These are phyloP conservation scores for Aleiodes sp. DNA, from an alignment of 1,140 invertebrate genomes.

Conservation along the genomic window DNA sequence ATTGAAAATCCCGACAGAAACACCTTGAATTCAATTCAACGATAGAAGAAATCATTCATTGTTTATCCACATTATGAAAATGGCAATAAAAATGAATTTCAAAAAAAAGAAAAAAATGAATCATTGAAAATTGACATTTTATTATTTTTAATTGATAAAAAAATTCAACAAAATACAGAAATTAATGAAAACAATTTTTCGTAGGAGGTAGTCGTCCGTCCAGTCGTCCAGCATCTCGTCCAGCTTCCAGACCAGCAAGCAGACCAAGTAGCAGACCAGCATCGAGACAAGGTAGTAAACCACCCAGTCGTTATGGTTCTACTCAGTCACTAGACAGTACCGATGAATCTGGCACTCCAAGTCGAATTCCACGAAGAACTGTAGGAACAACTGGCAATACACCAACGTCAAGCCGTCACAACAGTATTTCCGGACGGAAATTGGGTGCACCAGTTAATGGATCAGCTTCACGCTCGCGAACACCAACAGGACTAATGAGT, in stretches of 20 bases:
- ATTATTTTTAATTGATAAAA: too few species aligned
- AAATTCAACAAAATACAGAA: constrained; percentile 14
- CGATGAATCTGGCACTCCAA: constrained; percentile 70
- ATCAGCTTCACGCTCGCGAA: constrained; percentile 74
- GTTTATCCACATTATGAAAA: too few species aligned
- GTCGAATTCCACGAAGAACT: constrained; percentile 76
- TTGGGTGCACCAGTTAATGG: constrained; percentile 57
- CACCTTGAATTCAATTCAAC: too few species aligned
- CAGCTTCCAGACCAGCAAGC: constrained; percentile 72
- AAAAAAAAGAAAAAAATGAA: not conserved
- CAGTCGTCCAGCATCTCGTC: constrained; percentile 74
- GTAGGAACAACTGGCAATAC: constrained; percentile 66
- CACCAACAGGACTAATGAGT: constrained; percentile 77
- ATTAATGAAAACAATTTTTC: constrained; percentile 23
- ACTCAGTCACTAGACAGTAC: constrained; percentile 90
- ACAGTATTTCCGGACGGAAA: constrained; percentile 60
- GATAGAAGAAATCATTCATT: too few species aligned
- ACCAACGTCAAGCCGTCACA: constrained; percentile 61
- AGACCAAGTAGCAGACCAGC: constrained; percentile 81
- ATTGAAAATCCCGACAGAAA: too few species aligned
- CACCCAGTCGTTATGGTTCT: constrained; percentile 91
- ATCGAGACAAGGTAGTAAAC: constrained; percentile 85
- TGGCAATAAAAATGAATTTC: not conserved
- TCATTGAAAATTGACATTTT: not conserved
- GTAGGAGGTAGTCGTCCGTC: constrained; percentile 66